Base-by-base conservation (phyloP, 2,113 vertebrate genomes). In the Origma solitaria region DNA sequence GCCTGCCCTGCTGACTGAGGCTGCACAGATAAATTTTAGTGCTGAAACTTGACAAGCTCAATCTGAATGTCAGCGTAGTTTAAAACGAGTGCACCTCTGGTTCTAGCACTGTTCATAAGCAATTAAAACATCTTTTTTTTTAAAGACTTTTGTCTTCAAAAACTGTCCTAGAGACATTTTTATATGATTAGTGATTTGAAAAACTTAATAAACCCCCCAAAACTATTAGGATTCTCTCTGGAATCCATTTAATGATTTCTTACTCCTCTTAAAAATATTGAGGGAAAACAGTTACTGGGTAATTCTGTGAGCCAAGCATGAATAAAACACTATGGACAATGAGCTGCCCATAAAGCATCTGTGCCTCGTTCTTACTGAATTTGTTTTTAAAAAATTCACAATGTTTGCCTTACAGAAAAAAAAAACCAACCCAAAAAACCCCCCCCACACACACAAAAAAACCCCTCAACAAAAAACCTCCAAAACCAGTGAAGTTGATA, bases 381-480 rank as follows among this genome's bases (percentile, higher is more conserved):
- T 57, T 82, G 6, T 33, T 86, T 88, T 73, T 10, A 20, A 60
- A 62, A 68, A 77, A 62, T 54, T 75, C 25, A 42, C 11, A 80
- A 5, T 44, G 6, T 1, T 92, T 11, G 17, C 22, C 6, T 65
- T 44, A 85, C 58, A 23, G 15, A 12, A 33, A 33, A 15, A 15
- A 15, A 9, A 21, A 12, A 1, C 14, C 24, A 23, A 30, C 6
- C 0, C 20, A 23, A 56, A 18, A 12, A 12, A 30, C 30, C 23
- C 42, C n/a, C n/a, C n/a, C n/a, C n/a, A 40, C 38, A 40, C 38
- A 40, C 38, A n/a, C 38, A 40, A 53, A 89, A n/a, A 8, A 7
- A 2, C 1, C n/a, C n/a, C n/a, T 17, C 15, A 68, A 13, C 7
- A 35, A 28, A 61, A 89, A 18, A 0, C 12, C 16, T 72, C 24